Evolutionary conservation across 2,888 invertebrate genomes (phyloP).

Genomic region (Drosophila mimetica): DNA sequence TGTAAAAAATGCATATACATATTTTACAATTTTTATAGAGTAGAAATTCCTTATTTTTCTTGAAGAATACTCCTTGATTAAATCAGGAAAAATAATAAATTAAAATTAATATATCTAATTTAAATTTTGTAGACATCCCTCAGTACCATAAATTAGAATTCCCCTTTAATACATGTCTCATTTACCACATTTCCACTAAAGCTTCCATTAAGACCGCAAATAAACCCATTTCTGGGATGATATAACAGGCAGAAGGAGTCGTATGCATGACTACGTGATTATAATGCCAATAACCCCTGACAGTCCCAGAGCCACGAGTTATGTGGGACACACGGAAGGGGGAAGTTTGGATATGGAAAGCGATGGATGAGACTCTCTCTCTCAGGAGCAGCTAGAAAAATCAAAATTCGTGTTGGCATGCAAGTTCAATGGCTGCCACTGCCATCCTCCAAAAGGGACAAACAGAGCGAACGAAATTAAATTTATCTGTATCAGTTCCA

Average conservation of each 20-base stretch:
- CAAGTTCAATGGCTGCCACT: conserved; percentile 53
- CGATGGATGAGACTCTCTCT: too few relatives aligned
- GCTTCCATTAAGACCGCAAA: conserved; percentile 61
- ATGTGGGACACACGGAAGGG: conserved; percentile 38
- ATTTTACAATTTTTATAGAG: too few relatives aligned
- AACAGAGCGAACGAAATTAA: conserved; percentile 61
- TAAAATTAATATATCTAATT: too few relatives aligned
- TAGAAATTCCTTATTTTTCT: too few relatives aligned
- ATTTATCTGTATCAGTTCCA: conserved; percentile 80
- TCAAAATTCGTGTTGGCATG: conserved; percentile 77
- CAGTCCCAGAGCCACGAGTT: conserved; percentile 28
- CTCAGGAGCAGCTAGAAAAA: conserved; percentile 37
- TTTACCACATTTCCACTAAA: conserved; percentile 8
- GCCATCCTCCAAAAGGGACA: conserved; percentile 22
- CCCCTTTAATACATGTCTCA: conserved; percentile 6
- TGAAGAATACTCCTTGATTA: too few relatives aligned
- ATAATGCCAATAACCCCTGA: conserved; percentile 69
- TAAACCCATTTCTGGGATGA: conserved; percentile 67
- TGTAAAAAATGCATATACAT: too few relatives aligned
- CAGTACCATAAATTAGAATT: background rate
- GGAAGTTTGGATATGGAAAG: conserved; percentile 3
- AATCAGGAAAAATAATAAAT: too few relatives aligned
- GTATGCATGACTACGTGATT: conserved; percentile 69
- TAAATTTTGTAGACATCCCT: background rate
- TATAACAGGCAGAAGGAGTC: conserved; percentile 52